phyloP scores from a whole-genome alignment of 2,797 vertebrate genomes.

The Decapterus maruadsi region DNA sequence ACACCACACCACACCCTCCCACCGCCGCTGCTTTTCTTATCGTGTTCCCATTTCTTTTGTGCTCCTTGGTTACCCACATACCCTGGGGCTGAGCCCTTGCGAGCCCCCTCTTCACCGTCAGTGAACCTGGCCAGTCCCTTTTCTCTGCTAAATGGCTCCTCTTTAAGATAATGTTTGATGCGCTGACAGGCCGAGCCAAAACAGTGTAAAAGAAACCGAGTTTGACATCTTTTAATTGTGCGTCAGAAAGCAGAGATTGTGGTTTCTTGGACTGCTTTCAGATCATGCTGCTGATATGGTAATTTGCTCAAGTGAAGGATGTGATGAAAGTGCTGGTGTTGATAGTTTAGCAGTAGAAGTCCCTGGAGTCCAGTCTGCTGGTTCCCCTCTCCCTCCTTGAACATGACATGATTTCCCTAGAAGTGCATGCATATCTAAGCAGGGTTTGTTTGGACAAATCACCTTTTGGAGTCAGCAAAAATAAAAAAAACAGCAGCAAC shows the following conservation, averaged over 20 bases:
- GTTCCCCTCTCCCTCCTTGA: conserved; percentile 62
- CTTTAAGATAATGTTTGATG: conserved; percentile 89
- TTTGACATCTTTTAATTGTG: conserved; percentile 92
- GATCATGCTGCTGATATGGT: conserved; percentile 81
- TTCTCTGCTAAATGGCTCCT: conserved; percentile 86
- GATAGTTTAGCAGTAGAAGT: conserved; percentile 65
- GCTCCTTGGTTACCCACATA: conserved; percentile 72
- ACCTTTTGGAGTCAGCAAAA: conserved; percentile 13
- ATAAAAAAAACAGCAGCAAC: conserved; percentile 10
- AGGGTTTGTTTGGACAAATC: conserved; percentile 54
- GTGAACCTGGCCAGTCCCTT: conserved; percentile 71
- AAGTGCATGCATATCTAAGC: conserved; percentile 34
- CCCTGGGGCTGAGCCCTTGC: conserved; percentile 74
- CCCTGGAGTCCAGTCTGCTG: conserved; percentile 69
- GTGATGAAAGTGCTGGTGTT: conserved; percentile 76
- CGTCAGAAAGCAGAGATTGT: conserved; percentile 83
- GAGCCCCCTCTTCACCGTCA: conserved; percentile 64
- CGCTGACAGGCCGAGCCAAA: conserved; percentile 85
- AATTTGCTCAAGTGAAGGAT: conserved; percentile 79
- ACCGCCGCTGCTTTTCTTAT: conserved; percentile 76
- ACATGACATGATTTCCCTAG: conserved; percentile 44
- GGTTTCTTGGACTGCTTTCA: conserved; percentile 78
- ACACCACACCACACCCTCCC: conserved; percentile 25
- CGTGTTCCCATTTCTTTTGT: conserved; percentile 85
- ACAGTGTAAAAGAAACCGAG: conserved; percentile 85